Evolutionary conservation across 2,888 invertebrate species (phyloP), one percentile per base, ranked within the genome.

Genomic region (Erpobdella octoculata): DNA sequence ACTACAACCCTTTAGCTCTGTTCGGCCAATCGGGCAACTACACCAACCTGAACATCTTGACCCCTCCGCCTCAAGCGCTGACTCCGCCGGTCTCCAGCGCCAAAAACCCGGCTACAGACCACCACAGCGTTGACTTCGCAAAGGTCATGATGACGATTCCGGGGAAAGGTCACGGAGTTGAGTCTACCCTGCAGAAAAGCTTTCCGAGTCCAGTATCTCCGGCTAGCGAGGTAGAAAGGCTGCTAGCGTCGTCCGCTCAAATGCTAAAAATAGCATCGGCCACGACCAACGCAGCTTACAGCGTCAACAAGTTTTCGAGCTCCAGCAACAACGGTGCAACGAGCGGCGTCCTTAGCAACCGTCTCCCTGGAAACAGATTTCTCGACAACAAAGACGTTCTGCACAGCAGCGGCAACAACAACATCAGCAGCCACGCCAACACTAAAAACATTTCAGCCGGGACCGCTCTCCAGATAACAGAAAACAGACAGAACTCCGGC

Each of bases 381-480:
- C 35, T 18, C 53, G 37, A 41, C 41, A 46, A 46, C 68, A 3
- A 38, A 5, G 37, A 46, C n/a, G 21, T 31, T 18, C 6, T 12
- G 46, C 41, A 46, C 68, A 69, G 46, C 69, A 53, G 8, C 46
- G 48, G 35, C 67, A 67, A 21, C 67, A 8, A 67, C 67, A 67
- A 25, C 28, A 31, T 18, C 67, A 36, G 38, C 46, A 67, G 21
- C n/a, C 4, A 25, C 46, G 15, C 3, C 21, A 67, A 37, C 21
- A 67, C 48, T n/a, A 25, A n/a, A 28, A 41, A 58, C 31, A 62
- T 33, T 31, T 9, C 31, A 5, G 33, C 4, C 21, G 8, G 21
- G 15, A 25, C 53, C 1, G 53, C 53, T 28, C n/a, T n/a, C n/a
- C n/a, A n/a, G n/a, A n/a, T n/a, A n/a, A n/a, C n/a, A n/a, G n/a